A percentile compares a stretch with the other conserved stretches of the same genome.
phyloP scores from a whole-genome alignment of 1,140 invertebrate genomes.

The Drosophila triauraria region DNA sequence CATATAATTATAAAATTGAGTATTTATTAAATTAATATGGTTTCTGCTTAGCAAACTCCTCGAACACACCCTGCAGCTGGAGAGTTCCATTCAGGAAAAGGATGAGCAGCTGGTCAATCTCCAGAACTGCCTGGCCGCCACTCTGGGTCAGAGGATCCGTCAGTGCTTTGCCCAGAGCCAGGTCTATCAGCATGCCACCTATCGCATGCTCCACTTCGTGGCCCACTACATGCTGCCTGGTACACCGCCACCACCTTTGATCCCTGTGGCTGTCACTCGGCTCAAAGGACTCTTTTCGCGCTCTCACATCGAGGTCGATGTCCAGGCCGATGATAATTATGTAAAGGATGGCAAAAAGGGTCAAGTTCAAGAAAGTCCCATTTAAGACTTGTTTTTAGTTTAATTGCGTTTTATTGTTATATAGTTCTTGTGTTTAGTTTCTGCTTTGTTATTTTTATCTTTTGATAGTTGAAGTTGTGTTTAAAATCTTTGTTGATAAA shows the following conservation, averaged over 20 bases:
- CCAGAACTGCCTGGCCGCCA: slow-evolving; percentile 71
- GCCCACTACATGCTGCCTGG: slow-evolving; percentile 69
- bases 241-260: slow-evolving; percentile 42
- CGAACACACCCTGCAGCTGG: slow-evolving; percentile 23
- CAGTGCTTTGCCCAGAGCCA: slow-evolving; percentile 58
- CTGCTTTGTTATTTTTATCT: background rate
- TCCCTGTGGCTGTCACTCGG: slow-evolving; percentile 40
- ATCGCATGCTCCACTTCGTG: slow-evolving; percentile 66
- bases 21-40: too few species aligned
- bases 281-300: slow-evolving; percentile 38
- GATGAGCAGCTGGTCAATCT: slow-evolving; percentile 53
- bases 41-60: slow-evolving; percentile 34
- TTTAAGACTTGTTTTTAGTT: background rate
- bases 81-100: slow-evolving; percentile 29
- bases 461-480: background rate
- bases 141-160: slow-evolving; percentile 67
- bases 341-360: background rate
- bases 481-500: slow-evolving; percentile 18
- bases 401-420: background rate
- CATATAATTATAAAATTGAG: too few species aligned
- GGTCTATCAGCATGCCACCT: slow-evolving; percentile 65
- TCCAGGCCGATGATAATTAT: background rate
- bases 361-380: too few species aligned
- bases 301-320: background rate
- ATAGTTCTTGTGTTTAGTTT: background rate